These are phyloP conservation scores for Muscicapa adusta DNA, from an alignment of 2,113 vertebrate genomes.

Conservation along the genomic window DNA sequence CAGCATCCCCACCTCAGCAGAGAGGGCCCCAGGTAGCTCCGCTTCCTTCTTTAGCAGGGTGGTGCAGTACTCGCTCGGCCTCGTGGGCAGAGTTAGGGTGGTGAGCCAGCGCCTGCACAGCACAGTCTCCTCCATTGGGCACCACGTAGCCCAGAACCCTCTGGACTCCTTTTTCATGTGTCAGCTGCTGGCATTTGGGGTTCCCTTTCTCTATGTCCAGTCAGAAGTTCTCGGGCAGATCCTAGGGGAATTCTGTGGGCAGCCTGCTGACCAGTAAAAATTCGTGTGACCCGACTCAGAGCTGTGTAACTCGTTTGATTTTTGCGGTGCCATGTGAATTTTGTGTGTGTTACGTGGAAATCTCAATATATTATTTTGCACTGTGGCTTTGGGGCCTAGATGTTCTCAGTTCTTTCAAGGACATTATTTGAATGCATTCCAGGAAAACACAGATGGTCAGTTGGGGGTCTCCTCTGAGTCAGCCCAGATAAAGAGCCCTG, in stretches of 20 bases:
- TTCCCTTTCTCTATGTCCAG: constrained; percentile 83
- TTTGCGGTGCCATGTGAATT: not conserved
- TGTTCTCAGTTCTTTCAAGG: not conserved
- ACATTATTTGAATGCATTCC: not conserved
- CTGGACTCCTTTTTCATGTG: constrained; percentile 91
- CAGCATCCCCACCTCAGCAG: constrained; percentile 58
- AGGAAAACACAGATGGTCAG: constrained; percentile 29
- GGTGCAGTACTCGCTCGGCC: constrained; percentile 69
- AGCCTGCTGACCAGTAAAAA: constrained; percentile 54
- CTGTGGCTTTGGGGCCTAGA: constrained; percentile 2
- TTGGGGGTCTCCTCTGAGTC: not conserved
- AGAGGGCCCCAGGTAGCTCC: constrained; percentile 92
- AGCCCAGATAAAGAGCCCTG: not conserved
- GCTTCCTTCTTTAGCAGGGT: constrained; percentile 83
- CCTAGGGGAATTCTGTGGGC: constrained; percentile 77
- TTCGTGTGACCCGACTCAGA: not conserved
- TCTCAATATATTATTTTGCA: not conserved
- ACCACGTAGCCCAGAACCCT: constrained; percentile 85
- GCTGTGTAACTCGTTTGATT: not conserved
- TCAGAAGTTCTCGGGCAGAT: constrained; percentile 80
- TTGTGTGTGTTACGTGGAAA: not conserved
- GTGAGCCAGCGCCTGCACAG: constrained; percentile 75
- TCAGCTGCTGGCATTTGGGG: constrained; percentile 86
- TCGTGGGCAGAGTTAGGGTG: constrained; percentile 75
- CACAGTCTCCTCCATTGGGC: constrained; percentile 82